phyloP scores from a whole-genome alignment of 2,888 invertebrate genomes.

The Sphaeridia pumilis region DNA sequence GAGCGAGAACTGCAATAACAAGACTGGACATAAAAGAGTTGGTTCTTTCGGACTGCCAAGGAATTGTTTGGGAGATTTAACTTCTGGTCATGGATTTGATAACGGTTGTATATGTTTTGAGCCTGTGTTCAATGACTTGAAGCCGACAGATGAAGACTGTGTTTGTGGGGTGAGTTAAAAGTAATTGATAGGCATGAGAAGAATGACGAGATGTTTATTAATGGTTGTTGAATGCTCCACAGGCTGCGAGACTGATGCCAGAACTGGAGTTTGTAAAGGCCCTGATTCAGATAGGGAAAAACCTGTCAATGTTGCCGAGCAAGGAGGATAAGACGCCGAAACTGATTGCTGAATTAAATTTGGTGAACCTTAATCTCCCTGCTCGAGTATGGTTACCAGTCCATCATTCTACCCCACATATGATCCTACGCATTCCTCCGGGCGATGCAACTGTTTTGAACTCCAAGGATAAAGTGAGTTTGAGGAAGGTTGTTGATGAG shows the following conservation, averaged over 20 bases:
- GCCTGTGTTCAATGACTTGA: conserved; percentile 64
- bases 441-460: conserved; percentile 96
- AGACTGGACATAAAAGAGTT: conserved; percentile 30
- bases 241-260: conserved; percentile 70
- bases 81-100: conserved; percentile 91
- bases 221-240: conserved; percentile 30
- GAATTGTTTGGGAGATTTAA: conserved; percentile 64
- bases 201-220: background rate
- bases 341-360: conserved; percentile 80
- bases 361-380: conserved; percentile 91
- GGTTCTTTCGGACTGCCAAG: conserved; percentile 36
- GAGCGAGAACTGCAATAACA: conserved; percentile 13
- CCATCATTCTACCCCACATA: conserved; percentile 67
- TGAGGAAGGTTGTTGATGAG: background rate
- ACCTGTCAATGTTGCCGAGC: conserved; percentile 65
- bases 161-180: conserved; percentile 53
- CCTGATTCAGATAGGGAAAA: conserved; percentile 74
- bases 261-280: conserved; percentile 77
- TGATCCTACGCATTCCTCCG: conserved; percentile 91
- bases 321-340: conserved; percentile 88
- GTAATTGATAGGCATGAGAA: background rate
- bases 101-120: conserved; percentile 88
- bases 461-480: conserved; percentile 81
- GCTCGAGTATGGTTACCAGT: conserved; percentile 96
- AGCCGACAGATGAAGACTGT: conserved; percentile 64